A percentile compares a stretch with the other conserved stretches of the same genome.
Evolutionary conservation across 2,113 vertebrate species (phyloP).

Genomic region (Anthoscopus minutus): DNA sequence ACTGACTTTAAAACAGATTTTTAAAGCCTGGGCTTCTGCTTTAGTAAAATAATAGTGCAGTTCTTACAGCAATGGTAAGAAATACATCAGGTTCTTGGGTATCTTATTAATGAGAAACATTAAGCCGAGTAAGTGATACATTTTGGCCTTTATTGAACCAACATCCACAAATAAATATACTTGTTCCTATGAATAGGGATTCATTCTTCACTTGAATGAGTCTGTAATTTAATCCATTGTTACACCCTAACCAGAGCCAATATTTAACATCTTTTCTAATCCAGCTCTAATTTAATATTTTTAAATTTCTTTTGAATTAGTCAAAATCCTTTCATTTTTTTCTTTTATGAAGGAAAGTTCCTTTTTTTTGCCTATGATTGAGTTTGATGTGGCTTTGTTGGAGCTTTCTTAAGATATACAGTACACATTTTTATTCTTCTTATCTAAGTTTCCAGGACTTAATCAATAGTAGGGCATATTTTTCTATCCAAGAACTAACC

Average conservation of each 20-base stretch:
- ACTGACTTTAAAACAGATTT: neutral
- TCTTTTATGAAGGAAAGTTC: constrained; percentile 22
- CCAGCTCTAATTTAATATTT: constrained; percentile 48
- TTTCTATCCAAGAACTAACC: constrained; percentile 54
- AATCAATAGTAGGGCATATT: constrained; percentile 47
- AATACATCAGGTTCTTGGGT: neutral
- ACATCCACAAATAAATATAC: constrained; percentile 57
- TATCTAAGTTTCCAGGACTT: constrained; percentile 59
- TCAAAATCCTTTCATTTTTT: constrained; percentile 18
- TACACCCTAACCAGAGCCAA: neutral
- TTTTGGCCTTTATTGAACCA: neutral
- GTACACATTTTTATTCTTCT: constrained; percentile 45
- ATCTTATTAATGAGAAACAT: constrained; percentile 23
- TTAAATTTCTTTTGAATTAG: constrained; percentile 31
- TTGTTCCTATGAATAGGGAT: neutral
- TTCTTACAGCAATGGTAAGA: neutral
- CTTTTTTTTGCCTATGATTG: constrained; percentile 7
- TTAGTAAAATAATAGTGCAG: neutral
- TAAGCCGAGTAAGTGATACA: neutral
- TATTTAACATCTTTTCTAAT: constrained; percentile 46
- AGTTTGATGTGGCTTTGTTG: constrained; percentile 44
- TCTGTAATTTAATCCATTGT: constrained; percentile 59
- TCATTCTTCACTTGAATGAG: constrained; percentile 47
- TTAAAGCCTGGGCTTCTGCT: neutral
- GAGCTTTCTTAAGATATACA: constrained; percentile 24